Evolutionary conservation across 1,140 invertebrate genomes (phyloP).

Genomic region (Bathynomus jamesi): DNA sequence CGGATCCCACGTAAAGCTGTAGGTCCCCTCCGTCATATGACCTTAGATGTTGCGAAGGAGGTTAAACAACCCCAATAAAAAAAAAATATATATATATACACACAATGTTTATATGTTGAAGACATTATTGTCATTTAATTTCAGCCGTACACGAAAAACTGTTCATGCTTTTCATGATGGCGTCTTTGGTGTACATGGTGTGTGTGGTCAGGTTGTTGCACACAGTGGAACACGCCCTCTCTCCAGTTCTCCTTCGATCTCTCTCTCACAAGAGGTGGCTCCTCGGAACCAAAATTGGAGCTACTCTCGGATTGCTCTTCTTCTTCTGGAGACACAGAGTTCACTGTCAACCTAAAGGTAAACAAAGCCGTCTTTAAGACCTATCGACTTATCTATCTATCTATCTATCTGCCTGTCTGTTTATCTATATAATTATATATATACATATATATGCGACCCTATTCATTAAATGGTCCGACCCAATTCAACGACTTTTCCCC

Average conservation of each 20-base stretch:
- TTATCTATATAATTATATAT: too few relatives aligned
- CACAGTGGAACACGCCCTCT: slow-evolving; percentile 44
- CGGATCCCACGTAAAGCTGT: too few relatives aligned
- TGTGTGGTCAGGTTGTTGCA: slow-evolving; percentile 51
- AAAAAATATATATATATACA: not conserved
- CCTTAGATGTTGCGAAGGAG: too few relatives aligned
- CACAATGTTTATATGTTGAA: not conserved
- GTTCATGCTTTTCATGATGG: slow-evolving; percentile 84
- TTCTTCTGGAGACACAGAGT: slow-evolving; percentile 82
- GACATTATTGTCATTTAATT: not conserved
- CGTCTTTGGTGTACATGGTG: slow-evolving; percentile 76
- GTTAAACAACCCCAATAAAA: too few relatives aligned
- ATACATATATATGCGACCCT: too few relatives aligned
- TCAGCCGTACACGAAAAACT: slow-evolving; percentile 47
- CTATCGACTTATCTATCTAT: too few relatives aligned
- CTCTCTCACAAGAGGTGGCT: slow-evolving; percentile 62
- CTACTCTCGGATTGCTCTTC: slow-evolving; percentile 68
- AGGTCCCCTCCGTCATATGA: too few relatives aligned
- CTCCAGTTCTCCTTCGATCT: slow-evolving; percentile 44
- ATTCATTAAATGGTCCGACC: too few relatives aligned
- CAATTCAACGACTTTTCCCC: too few relatives aligned
- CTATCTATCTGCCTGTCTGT: too few relatives aligned
- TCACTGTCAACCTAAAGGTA: slow-evolving; percentile 78
- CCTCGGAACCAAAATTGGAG: slow-evolving; percentile 63
- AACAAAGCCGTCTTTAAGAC: too few relatives aligned